Evolutionary conservation across 2,888 invertebrate genomes (phyloP).

Genomic region (Melanargia galathea): DNA sequence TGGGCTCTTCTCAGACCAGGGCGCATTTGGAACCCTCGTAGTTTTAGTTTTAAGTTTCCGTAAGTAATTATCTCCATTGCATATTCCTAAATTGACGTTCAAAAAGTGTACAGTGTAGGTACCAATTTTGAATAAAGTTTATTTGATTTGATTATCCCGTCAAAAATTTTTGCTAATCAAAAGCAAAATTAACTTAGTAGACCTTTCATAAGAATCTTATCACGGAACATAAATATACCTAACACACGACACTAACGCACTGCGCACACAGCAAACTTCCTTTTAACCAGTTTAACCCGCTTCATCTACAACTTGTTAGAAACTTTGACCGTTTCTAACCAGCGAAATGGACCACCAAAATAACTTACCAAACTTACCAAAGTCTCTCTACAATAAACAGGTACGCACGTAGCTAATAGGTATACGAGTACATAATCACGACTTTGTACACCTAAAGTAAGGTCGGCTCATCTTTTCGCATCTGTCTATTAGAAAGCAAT

Average conservation of each 20-base stretch:
- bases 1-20: no score
- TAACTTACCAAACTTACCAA: conserved; percentile 17
- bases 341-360: conserved; percentile 19
- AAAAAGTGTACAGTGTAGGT: no score
- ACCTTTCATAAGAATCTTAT: not conserved
- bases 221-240: not conserved
- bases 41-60: no score
- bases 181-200: no score
- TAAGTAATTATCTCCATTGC: no score
- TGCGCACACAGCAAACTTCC: conserved; percentile 10
- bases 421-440: not conserved
- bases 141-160: no score
- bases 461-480: no score
- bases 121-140: no score
- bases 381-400: not conserved
- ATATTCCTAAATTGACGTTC: no score
- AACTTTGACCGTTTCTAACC: conserved; percentile 24
- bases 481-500: no score
- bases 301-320: conserved; percentile 19
- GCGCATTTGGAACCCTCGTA: no score
- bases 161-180: no score
- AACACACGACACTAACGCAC: not conserved
- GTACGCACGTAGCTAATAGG: not conserved
- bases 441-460: not conserved
- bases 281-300: conserved; percentile 22